These are phyloP conservation scores for Bedellia somnulentella DNA, from an alignment of 2,888 invertebrate genomes.

Conservation along the genomic window DNA sequence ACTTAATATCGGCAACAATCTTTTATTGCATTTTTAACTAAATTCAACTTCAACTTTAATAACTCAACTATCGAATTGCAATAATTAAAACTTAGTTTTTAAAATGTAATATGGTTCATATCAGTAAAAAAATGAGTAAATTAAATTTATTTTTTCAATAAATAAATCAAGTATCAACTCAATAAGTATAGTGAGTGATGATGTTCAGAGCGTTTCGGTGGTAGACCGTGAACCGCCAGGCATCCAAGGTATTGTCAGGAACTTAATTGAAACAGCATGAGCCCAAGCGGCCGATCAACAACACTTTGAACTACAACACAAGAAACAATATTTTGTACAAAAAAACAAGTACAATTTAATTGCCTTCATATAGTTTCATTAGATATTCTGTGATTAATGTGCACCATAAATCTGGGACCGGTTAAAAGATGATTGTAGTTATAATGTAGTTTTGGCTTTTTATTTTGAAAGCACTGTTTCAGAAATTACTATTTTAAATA, in stretches of 20 bases:
- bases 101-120: too few species aligned
- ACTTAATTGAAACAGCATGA: conserved; percentile 60
- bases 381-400: conserved; percentile 39
- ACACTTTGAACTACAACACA: conserved; percentile 25
- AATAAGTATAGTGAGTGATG: neutral
- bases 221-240: conserved; percentile 25
- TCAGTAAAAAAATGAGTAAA: neutral
- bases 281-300: conserved; percentile 24
- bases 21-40: too few species aligned
- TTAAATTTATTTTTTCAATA: neutral
- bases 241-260: conserved; percentile 55
- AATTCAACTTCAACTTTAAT: too few species aligned
- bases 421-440: conserved; percentile 15
- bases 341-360: conserved; percentile 46
- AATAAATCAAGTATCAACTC: conserved; percentile 1
- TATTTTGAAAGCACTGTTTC: too few species aligned
- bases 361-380: conserved; percentile 48
- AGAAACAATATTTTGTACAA: conserved; percentile 52
- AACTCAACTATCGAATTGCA: too few species aligned
- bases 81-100: too few species aligned
- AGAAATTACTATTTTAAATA: too few species aligned
- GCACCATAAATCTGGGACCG: conserved; percentile 24
- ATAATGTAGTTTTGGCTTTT: too few species aligned
- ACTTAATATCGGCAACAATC: too few species aligned
- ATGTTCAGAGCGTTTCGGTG: too few species aligned